Evolutionary conservation across 2,113 vertebrate species (phyloP), one percentile per base, ranked within the genome.

Genomic region (Leptodactylus fuscus): DNA sequence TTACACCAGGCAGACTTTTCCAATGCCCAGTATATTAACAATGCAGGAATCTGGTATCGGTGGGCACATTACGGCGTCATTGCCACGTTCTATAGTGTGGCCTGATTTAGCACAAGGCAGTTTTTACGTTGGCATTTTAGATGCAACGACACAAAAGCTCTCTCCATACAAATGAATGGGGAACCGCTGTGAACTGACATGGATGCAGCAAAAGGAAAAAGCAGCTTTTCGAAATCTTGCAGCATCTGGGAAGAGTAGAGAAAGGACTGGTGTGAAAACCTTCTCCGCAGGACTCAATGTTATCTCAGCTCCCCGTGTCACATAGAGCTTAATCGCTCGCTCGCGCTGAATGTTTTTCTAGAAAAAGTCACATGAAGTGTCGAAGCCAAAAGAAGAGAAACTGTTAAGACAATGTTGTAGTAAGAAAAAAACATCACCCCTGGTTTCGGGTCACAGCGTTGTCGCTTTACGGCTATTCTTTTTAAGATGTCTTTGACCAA

Each of bases 171-270:
- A 36, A 69, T 69, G 65, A 69, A 69, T 11, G 9, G 65, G 0
- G 34, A 38, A 38, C 65, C 38, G 34, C 65, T 69, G 65, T 36
- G 65, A 69, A 38, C 32, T 20, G 65, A 69, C 32, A 69, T 32
- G 32, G 18, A 69, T 69, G 65, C 65, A 36, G 18, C 18, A 69
- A 38, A 38, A 38, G 32, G 65, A 38, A 67, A 38, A 38, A 32
- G 65, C 32, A 38, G 65, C 18, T 38, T 69, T n/a, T 38, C 15
- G 36, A 38, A 69, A 69, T 69, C 18, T 22, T 69, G 32, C 65
- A 69, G 65, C 65, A 69, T 69, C 65, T 69, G 65, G 65, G 34
- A 69, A 69, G 32, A 69, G 62, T 18, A 18, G 29, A 67, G 15
- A 34, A 67, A 69, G 65, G 15, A 69, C 65, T 38, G 4, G 1